Evolutionary conservation across 2,113 vertebrate species (phyloP).

Genomic region (Macroglossus sobrinus): DNA sequence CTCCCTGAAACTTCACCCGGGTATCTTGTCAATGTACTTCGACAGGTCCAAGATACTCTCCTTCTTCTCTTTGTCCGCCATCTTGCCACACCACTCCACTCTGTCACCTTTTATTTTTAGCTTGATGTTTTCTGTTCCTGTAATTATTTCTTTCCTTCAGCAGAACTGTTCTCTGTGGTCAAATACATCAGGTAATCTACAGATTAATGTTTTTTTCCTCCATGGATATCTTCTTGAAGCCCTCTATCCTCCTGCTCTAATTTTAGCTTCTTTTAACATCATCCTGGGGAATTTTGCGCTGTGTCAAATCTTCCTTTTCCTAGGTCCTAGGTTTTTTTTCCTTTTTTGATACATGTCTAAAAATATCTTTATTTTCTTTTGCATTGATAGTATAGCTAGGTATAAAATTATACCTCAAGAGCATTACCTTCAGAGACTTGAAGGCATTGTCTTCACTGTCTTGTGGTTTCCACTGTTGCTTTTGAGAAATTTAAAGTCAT

Average conservation of each 20-base stretch:
- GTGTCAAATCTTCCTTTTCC: background rate
- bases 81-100: too few relatives aligned
- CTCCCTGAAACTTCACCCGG: too few relatives aligned
- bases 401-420: slow-evolving; percentile 13
- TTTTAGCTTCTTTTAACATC: slow-evolving; percentile 10
- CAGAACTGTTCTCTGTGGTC: background rate
- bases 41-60: too few relatives aligned
- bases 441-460: background rate
- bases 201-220: background rate
- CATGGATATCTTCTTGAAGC: background rate
- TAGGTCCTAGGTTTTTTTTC: background rate
- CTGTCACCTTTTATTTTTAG: background rate
- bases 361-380: background rate
- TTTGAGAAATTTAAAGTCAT: slow-evolving; percentile 7
- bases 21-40: too few relatives aligned
- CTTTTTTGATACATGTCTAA: background rate
- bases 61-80: too few relatives aligned
- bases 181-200: background rate
- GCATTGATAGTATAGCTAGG: background rate
- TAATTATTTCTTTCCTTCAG: background rate
- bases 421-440: slow-evolving; percentile 10
- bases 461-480: slow-evolving; percentile 16
- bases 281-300: slow-evolving; percentile 11
- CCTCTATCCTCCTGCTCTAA: background rate
- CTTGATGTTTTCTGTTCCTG: background rate